Conservation (phyloP, 2,113 vertebrate genomes). For the Zosterops borbonicus region DNA sequence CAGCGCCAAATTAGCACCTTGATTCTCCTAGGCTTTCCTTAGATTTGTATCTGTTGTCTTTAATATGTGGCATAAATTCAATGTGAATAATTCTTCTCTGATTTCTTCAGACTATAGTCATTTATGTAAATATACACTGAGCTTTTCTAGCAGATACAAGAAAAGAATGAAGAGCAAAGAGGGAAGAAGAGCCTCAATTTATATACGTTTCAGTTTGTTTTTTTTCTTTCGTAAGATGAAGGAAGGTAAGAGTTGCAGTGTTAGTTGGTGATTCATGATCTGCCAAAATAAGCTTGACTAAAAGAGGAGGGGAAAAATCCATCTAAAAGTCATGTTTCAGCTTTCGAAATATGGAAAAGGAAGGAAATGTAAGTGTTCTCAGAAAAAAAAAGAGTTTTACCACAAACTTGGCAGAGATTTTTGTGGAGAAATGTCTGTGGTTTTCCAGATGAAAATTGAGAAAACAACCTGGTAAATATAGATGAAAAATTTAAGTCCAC, state of each 20-base stretch:
- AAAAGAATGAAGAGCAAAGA: neutral
- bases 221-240: conserved; percentile 9
- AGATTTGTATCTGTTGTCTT: neutral
- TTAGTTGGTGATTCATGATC: conserved; percentile 31
- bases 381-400: neutral
- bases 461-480: neutral
- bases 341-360: neutral
- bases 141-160: neutral
- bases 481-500: neutral
- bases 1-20: neutral
- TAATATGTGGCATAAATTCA: neutral
- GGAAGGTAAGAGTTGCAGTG: neutral
- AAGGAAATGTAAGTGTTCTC: neutral
- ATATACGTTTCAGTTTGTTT: neutral
- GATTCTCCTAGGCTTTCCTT: neutral
- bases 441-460: neutral
- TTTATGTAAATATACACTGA: neutral
- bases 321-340: neutral
- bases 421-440: neutral
- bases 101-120: neutral
- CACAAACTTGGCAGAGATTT: neutral
- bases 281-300: neutral
- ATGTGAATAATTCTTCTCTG: neutral
- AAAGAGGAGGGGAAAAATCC: neutral
- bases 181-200: neutral